Conservation (phyloP, 2,113 vertebrate species). For the Dolichotis patagonum region DNA sequence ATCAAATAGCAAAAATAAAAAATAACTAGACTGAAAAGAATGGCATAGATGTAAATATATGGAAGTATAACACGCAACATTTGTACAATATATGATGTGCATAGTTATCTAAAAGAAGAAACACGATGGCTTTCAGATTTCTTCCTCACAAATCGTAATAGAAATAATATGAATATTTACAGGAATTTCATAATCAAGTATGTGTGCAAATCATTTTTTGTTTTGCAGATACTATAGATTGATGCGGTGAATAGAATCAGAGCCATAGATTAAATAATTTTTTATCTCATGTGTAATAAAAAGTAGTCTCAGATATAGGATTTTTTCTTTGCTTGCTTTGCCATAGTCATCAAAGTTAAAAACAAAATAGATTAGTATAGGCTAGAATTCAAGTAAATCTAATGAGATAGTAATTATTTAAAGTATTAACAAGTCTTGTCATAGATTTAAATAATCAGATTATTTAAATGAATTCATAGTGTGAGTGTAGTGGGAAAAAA, state of each 20-base stretch:
- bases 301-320: neutral
- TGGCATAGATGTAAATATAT: neutral
- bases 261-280: neutral
- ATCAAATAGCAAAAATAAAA: neutral
- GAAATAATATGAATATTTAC: neutral
- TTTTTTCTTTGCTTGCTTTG: neutral
- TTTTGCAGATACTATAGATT: neutral
- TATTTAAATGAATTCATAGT: neutral
- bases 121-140: neutral
- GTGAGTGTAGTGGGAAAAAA: neutral
- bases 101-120: neutral
- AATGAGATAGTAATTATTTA: neutral
- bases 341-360: neutral
- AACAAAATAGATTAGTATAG: neutral
- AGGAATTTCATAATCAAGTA: neutral
- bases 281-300: neutral
- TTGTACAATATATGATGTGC: neutral
- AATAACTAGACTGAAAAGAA: neutral
- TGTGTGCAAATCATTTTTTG: neutral
- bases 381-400: neutral
- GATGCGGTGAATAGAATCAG: neutral
- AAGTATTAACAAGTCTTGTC: neutral
- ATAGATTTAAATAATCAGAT: neutral
- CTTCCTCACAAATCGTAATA: neutral
- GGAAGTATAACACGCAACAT: neutral